Percentiles rank a stretch among this genome's conserved stretches.
Evolutionary conservation across 2,888 invertebrate species (phyloP).

Genomic region (Erynnis tages): DNA sequence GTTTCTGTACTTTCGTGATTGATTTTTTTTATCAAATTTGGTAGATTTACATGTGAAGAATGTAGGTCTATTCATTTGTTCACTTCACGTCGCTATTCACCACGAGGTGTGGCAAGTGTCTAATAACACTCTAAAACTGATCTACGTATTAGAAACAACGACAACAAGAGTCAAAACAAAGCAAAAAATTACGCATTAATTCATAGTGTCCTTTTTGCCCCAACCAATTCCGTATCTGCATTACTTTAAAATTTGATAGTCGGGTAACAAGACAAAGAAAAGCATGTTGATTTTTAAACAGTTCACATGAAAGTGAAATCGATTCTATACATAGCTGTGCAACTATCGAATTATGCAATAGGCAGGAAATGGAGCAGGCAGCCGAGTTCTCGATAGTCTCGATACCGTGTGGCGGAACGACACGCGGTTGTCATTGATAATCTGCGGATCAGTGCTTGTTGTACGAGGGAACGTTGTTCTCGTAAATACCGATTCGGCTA

Average conservation of each 20-base stretch:
- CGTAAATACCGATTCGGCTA: constrained; percentile 1
- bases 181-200: too few species aligned
- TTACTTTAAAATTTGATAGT: not conserved
- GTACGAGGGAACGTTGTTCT: constrained; percentile 16
- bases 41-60: too few species aligned
- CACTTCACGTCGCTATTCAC: too few species aligned
- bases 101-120: too few species aligned
- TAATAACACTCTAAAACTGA: not conserved
- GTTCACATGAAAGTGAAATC: constrained; percentile 64
- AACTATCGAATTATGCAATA: constrained; percentile 59
- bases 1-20: too few species aligned
- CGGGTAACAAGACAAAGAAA: not conserved
- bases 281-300: constrained; percentile 1
- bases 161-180: too few species aligned
- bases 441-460: constrained; percentile 29
- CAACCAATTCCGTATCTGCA: not conserved
- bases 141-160: not conserved
- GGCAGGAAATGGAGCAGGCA: constrained; percentile 60
- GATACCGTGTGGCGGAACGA: constrained; percentile 58
- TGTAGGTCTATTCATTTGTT: too few species aligned
- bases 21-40: too few species aligned
- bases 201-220: too few species aligned
- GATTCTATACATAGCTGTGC: constrained; percentile 50
- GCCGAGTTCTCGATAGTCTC: constrained; percentile 58
- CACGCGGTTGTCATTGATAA: constrained; percentile 48